These are phyloP conservation scores for Scaptodrosophila lebanonensis DNA, from an alignment of 1,140 invertebrate species.

Conservation along the genomic window DNA sequence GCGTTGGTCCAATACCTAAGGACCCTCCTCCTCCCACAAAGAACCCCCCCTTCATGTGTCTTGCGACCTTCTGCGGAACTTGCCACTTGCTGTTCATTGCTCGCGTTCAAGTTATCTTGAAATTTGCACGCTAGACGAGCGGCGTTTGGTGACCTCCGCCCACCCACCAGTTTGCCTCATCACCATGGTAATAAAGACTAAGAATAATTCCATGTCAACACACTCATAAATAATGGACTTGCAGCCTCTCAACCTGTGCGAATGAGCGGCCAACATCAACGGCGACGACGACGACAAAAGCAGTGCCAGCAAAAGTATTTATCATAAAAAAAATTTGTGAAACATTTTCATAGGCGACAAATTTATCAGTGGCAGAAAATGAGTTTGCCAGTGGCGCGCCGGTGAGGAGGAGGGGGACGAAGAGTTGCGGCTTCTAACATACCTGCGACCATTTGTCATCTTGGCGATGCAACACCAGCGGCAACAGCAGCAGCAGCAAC, in stretches of 20 bases:
- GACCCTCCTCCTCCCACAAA: too few species aligned
- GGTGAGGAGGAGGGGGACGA: not conserved
- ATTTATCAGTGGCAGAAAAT: constrained; percentile 74
- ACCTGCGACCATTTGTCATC: constrained; percentile 75
- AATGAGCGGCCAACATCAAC: too few species aligned
- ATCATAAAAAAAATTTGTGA: constrained; percentile 55
- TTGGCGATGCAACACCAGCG: constrained; percentile 62
- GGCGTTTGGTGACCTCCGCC: constrained; percentile 7
- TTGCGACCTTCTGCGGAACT: constrained; percentile 14
- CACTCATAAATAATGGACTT: constrained; percentile 76
- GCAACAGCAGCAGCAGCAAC: constrained; percentile 24
- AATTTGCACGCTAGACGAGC: constrained; percentile 54
- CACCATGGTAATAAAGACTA: constrained; percentile 60
- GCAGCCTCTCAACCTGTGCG: too few species aligned
- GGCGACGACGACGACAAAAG: too few species aligned
- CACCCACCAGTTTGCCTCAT: constrained; percentile 11
- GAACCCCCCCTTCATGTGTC: not conserved
- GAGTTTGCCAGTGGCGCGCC: constrained; percentile 36
- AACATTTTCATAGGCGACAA: constrained; percentile 61
- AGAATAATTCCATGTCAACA: constrained; percentile 76
- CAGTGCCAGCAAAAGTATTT: constrained; percentile 52
- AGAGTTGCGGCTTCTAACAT: constrained; percentile 10
- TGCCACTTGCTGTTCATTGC: not conserved
- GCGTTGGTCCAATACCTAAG: too few species aligned
- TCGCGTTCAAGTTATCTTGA: constrained; percentile 52